These are phyloP conservation scores for Hanleya hanleyi DNA, from an alignment of 2,888 invertebrate genomes.

Conservation along the genomic window DNA sequence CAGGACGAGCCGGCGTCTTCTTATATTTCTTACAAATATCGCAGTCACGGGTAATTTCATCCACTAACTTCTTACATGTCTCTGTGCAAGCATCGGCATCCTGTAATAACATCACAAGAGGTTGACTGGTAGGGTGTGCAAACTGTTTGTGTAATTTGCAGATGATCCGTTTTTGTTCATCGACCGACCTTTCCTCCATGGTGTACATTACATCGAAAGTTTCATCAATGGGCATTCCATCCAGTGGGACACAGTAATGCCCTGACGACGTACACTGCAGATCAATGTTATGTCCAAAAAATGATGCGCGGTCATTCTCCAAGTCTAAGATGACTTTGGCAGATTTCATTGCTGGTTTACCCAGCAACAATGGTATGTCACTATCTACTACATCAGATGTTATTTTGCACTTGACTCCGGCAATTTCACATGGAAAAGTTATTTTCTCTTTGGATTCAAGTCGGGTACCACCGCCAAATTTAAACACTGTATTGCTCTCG, in stretches of 20 bases:
- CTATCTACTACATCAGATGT: constrained; percentile 7
- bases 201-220: background rate
- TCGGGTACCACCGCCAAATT: constrained; percentile 6
- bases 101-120: background rate
- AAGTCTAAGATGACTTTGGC: constrained; percentile 37
- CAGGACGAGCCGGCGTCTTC: constrained; percentile 9
- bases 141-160: background rate
- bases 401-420: constrained; percentile 6
- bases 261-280: background rate
- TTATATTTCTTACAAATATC: background rate
- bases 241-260: background rate
- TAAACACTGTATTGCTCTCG: constrained; percentile 8
- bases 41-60: background rate
- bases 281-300: constrained; percentile 1
- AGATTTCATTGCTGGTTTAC: constrained; percentile 31
- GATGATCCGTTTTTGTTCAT: background rate
- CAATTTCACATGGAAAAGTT: constrained; percentile 23
- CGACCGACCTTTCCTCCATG: background rate
- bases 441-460: background rate
- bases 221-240: background rate
- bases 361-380: constrained; percentile 7
- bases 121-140: background rate
- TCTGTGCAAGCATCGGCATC: background rate
- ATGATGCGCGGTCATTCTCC: constrained; percentile 28
- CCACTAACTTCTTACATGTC: background rate